phyloP scores from a whole-genome alignment of 2,888 invertebrate species.

The Fragum sueziense region DNA sequence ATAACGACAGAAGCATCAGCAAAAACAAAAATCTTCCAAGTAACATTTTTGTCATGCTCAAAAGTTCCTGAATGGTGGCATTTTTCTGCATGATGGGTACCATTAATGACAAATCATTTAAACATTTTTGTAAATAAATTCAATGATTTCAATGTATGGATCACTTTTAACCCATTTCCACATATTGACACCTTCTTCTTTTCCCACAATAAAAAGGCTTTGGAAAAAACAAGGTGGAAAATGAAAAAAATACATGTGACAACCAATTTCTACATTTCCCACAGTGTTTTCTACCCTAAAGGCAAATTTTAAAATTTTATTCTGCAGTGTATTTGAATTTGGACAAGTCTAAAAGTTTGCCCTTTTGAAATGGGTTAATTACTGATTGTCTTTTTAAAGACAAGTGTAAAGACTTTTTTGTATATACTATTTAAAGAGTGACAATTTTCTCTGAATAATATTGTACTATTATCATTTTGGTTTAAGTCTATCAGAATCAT shows the following conservation, averaged over 20 bases:
- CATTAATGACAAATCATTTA: neutral
- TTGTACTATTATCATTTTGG: too few relatives aligned
- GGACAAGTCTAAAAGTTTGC: neutral
- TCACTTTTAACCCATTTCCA: neutral
- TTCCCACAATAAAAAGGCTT: neutral
- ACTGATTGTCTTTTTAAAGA: too few relatives aligned
- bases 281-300: neutral
- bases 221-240: neutral
- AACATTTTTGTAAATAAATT: too few relatives aligned
- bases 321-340: neutral
- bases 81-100: neutral
- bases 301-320: neutral
- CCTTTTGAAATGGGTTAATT: too few relatives aligned
- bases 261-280: neutral
- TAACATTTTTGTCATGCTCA: neutral
- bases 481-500: too few relatives aligned
- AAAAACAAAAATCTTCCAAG: neutral
- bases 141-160: too few relatives aligned
- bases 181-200: neutral
- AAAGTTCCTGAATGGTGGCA: neutral
- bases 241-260: neutral
- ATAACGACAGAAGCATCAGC: neutral
- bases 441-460: too few relatives aligned
- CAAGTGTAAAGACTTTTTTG: too few relatives aligned
- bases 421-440: too few relatives aligned